A percentile compares a stretch with the other conserved stretches of the same genome.
Conservation (phyloP, 2,113 vertebrate species). For the Seriola rivoliana region DNA sequence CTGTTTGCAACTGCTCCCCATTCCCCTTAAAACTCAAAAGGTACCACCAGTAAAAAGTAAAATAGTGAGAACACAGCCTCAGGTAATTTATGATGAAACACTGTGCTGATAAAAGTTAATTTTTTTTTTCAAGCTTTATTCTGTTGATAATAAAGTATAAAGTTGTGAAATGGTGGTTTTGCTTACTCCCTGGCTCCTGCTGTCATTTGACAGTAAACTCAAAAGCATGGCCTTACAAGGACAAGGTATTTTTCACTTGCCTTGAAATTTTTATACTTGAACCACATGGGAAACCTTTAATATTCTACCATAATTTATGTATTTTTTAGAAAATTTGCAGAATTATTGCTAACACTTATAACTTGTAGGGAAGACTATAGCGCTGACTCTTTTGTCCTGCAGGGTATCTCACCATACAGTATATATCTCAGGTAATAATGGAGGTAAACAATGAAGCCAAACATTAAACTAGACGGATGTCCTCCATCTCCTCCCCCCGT, state of each 20-base stretch:
- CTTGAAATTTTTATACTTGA: conserved; percentile 24
- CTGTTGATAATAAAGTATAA: background rate
- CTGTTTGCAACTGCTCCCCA: conserved; percentile 25
- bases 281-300: background rate
- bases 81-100: conserved; percentile 59
- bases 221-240: background rate
- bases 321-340: conserved; percentile 13
- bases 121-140: conserved; percentile 18
- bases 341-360: background rate
- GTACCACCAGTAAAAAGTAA: conserved; percentile 9
- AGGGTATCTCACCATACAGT: conserved; percentile 38
- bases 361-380: background rate
- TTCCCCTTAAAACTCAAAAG: conserved; percentile 42
- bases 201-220: conserved; percentile 12
- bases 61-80: conserved; percentile 32
- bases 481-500: conserved; percentile 20
- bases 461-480: conserved; percentile 41
- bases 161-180: background rate
- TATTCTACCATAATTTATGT: background rate
- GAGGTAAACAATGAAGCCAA: conserved; percentile 58
- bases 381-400: conserved; percentile 19
- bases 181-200: background rate
- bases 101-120: conserved; percentile 22
- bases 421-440: conserved; percentile 56
- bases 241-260: background rate